phyloP scores from a whole-genome alignment of 1,140 invertebrate genomes.

The Heterodera carotae region DNA sequence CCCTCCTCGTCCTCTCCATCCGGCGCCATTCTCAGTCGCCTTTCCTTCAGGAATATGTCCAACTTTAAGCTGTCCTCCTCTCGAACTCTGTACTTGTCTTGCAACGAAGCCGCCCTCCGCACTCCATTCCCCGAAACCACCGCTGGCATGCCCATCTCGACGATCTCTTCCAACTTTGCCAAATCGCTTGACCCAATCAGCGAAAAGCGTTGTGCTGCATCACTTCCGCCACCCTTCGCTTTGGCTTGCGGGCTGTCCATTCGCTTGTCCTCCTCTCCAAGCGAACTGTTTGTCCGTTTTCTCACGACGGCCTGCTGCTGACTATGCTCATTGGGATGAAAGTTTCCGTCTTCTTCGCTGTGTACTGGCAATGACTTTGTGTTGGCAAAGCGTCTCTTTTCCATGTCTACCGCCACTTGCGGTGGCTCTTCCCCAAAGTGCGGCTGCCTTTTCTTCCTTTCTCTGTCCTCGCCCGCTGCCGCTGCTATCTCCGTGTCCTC shows the following conservation, averaged over 20 bases:
- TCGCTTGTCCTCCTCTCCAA: not conserved
- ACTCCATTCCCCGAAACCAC: too few relatives aligned
- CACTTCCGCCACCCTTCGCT: not conserved
- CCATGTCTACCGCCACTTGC: too few relatives aligned
- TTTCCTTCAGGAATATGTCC: not conserved
- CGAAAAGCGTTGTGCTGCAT: constrained; percentile 16
- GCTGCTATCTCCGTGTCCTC: not conserved
- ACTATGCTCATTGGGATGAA: too few relatives aligned
- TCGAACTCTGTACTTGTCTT: constrained; percentile 2
- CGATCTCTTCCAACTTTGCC: not conserved
- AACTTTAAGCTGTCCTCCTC: constrained; percentile 5
- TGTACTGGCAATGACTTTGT: not conserved
- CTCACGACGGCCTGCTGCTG: not conserved
- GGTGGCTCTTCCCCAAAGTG: not conserved
- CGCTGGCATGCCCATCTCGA: not conserved
- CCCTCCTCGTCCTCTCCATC: constrained; percentile 8
- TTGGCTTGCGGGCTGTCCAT: not conserved
- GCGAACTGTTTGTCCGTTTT: not conserved
- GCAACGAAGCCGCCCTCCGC: not conserved
- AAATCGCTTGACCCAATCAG: constrained; percentile 21
- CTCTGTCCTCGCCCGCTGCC: not conserved
- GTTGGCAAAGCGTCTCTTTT: too few relatives aligned
- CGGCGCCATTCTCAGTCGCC: not conserved
- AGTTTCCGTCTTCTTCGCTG: too few relatives aligned
- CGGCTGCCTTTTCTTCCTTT: not conserved